Evolutionary conservation across 2,888 invertebrate species (phyloP).

Genomic region (Acleris literana): DNA sequence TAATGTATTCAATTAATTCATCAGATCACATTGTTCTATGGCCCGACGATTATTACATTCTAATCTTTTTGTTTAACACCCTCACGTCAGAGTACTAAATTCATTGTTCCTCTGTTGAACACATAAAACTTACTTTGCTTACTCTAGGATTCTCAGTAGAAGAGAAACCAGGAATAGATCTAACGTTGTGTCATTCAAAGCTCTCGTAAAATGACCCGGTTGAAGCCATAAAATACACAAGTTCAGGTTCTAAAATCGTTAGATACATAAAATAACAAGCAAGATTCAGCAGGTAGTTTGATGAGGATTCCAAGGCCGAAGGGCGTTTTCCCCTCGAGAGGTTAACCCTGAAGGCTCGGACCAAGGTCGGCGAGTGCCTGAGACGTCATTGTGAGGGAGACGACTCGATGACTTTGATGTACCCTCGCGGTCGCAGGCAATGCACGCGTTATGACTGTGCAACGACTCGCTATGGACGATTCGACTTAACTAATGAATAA

Average conservation of each 20-base stretch:
- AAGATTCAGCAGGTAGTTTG: constrained; percentile 61
- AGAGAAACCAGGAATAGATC: constrained; percentile 35
- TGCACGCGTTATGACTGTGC: constrained; percentile 62
- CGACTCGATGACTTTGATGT: constrained; percentile 72
- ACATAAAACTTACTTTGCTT: constrained; percentile 32
- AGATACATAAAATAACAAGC: constrained; percentile 52
- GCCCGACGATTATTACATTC: no score
- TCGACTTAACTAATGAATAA: constrained; percentile 33
- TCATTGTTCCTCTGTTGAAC: constrained; percentile 1
- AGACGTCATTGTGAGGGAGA: constrained; percentile 67
- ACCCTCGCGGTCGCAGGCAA: constrained; percentile 66
- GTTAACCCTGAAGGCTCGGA: constrained; percentile 66
- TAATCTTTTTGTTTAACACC: background rate
- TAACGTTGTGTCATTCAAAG: constrained; percentile 35
- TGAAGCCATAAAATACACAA: constrained; percentile 7
- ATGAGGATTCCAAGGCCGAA: constrained; percentile 61
- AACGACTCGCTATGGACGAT: constrained; percentile 34
- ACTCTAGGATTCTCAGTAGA: constrained; percentile 22
- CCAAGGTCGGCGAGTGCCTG: constrained; percentile 70
- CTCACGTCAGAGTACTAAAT: background rate
- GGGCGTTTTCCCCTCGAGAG: constrained; percentile 65
- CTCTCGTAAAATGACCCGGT: constrained; percentile 29
- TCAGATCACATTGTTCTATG: no score
- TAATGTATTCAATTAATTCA: no score
- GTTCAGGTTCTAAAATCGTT: constrained; percentile 16